Evolutionary conservation across 1,140 invertebrate species (phyloP).

Genomic region (Lucilia sericata): DNA sequence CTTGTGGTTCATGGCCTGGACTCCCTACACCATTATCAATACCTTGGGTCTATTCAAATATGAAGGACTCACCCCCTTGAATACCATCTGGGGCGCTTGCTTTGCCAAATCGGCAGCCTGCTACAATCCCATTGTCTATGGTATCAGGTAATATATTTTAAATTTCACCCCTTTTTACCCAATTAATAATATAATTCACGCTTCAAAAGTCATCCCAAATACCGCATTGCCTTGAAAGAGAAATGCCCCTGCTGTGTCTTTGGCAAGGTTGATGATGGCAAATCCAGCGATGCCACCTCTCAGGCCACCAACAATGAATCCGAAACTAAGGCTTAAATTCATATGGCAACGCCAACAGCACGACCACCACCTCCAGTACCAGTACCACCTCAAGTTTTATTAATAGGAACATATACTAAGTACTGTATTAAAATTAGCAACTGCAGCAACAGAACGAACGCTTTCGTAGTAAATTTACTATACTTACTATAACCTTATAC

Average conservation of each 20-base stretch:
- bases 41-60: constrained; percentile 79
- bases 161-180: constrained; percentile 81
- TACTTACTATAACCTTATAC: too few species aligned
- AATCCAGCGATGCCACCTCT: constrained; percentile 69
- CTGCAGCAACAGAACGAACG: constrained; percentile 34
- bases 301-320: constrained; percentile 66
- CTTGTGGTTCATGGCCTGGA: constrained; percentile 88
- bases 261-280: constrained; percentile 64
- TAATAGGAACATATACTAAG: too few species aligned
- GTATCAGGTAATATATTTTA: constrained; percentile 77
- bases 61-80: constrained; percentile 76
- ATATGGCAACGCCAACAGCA: constrained; percentile 47
- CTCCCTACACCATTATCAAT: constrained; percentile 86
- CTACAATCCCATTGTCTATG: constrained; percentile 87
- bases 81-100: constrained; percentile 82
- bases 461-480: neutral
- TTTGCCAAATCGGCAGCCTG: constrained; percentile 84
- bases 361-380: constrained; percentile 21
- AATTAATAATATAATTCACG: constrained; percentile 64
- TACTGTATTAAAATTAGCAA: constrained; percentile 48
- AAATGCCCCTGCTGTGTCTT: constrained; percentile 79
- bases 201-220: constrained; percentile 79
- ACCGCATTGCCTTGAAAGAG: constrained; percentile 77
- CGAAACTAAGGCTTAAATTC: constrained; percentile 59
- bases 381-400: neutral